These are phyloP conservation scores for Drosophila heteroneura DNA, from an alignment of 2,888 invertebrate genomes.

Conservation along the genomic window DNA sequence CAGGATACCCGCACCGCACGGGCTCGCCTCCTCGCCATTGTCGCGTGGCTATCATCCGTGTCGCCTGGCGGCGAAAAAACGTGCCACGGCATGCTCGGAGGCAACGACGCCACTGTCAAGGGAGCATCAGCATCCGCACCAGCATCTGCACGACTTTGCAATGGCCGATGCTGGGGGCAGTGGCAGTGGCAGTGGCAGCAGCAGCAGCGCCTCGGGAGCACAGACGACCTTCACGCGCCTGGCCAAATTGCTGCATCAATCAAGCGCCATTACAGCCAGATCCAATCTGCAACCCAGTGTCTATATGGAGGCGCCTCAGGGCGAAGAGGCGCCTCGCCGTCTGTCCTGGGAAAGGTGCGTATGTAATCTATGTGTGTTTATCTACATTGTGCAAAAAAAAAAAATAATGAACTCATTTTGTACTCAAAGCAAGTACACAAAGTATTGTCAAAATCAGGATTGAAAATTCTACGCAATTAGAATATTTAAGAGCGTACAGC, in stretches of 20 bases:
- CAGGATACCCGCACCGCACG: conserved; percentile 87
- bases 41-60: conserved; percentile 86
- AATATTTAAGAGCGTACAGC: neutral
- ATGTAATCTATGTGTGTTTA: conserved; percentile 48
- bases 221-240: conserved; percentile 77
- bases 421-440: neutral
- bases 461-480: neutral
- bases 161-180: conserved; percentile 44
- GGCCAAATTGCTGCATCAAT: conserved; percentile 83
- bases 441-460: neutral
- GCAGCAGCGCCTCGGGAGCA: conserved; percentile 36
- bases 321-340: conserved; percentile 86
- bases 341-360: conserved; percentile 87
- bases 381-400: conserved; percentile 1
- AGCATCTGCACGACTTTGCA: conserved; percentile 54
- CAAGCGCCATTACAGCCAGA: conserved; percentile 69
- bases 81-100: conserved; percentile 71
- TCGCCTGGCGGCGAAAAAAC: conserved; percentile 85
- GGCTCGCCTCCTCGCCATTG: conserved; percentile 86
- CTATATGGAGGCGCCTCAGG: conserved; percentile 62
- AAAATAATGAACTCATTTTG: neutral
- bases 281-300: conserved; percentile 70
- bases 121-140: conserved; percentile 47
- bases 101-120: conserved; percentile 59
- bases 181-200: conserved; percentile 2